Conservation (phyloP, 2,113 vertebrate species). For the Ceuthmochares aereus region DNA sequence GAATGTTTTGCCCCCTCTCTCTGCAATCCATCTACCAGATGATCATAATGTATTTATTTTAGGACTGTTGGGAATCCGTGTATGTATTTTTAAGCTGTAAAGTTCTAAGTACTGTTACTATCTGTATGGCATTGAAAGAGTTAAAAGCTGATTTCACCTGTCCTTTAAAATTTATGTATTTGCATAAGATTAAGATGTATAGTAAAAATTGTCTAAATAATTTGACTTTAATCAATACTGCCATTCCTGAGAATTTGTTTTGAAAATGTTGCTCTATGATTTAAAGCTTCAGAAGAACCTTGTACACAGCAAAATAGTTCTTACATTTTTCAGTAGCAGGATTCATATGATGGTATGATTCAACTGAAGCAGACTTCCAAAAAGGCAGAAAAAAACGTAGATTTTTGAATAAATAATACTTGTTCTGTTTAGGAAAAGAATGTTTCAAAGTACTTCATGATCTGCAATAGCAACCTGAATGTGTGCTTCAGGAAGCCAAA, state of each 20-base stretch:
- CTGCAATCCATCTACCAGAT: not conserved
- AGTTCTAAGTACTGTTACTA: not conserved
- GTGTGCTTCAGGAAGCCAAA: not conserved
- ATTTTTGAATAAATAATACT: too few species aligned
- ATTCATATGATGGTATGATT: not conserved
- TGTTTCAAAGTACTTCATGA: too few species aligned
- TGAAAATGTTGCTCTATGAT: not conserved
- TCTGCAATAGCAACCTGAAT: not conserved
- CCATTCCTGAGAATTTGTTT: not conserved
- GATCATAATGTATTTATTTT: not conserved
- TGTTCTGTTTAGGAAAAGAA: too few species aligned
- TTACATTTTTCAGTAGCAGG: not conserved
- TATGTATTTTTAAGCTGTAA: not conserved
- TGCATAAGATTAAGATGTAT: not conserved
- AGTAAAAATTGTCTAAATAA: conserved; percentile 24
- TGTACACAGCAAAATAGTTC: not conserved
- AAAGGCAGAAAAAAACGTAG: not conserved
- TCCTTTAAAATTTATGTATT: not conserved
- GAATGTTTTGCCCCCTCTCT: not conserved
- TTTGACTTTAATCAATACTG: conserved; percentile 36
- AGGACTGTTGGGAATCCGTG: not conserved
- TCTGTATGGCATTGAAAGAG: not conserved
- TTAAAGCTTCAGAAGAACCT: not conserved
- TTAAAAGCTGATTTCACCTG: not conserved
- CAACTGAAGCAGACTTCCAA: not conserved